Evolutionary conservation across 2,797 vertebrate genomes (phyloP), one percentile per base, ranked within the genome.

Genomic region (Poeciliopsis gracilis): DNA sequence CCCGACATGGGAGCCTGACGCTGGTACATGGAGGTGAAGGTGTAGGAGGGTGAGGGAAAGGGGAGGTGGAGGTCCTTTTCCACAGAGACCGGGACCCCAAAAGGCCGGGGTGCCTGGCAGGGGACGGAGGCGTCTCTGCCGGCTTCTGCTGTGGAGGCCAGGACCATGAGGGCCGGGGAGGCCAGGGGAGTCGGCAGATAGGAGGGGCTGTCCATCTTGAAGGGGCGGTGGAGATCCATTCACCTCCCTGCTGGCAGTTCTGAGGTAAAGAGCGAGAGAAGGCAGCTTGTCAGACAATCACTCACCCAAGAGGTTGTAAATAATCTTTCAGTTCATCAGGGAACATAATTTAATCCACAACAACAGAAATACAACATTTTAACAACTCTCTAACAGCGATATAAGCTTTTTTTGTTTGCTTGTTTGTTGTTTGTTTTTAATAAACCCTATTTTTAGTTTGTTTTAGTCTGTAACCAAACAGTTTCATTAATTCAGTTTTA

Each of bases 181-280:
- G 98, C 97, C 95, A 99, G 95, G 0, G 97, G 97, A 91, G 97
- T 96, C 72, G 98, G 98, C 91, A 99, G 96, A 87, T 99, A 99
- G 90, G 98, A 97, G 88, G 98, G 97, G 95, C 97, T 99, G 96
- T 99, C 98, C 98, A 99, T 99, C 96, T 99, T 99, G 96, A 99
- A 99, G 89, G 98, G 96, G 93, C 97, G 97, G 95, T 99, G 98
- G 94, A 99, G 98, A 97, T 99, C 98, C 98, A 99, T 99, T 88
- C 87, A 96, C 94, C 92, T 88, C 89, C 93, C 88, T 91, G 92
- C 86, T 59, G 77, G 76, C 77, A 81, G 75, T 79, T 73, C 94
- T 88, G 77, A 82, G 63, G 38, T 4, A 69, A 11, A 69, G 36
- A 43, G 38, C 4, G 66, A 33, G 36, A 69, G 38, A 41, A 25